Evolutionary conservation across 2,113 vertebrate genomes (phyloP).

Genomic region (Nematolebias whitei): DNA sequence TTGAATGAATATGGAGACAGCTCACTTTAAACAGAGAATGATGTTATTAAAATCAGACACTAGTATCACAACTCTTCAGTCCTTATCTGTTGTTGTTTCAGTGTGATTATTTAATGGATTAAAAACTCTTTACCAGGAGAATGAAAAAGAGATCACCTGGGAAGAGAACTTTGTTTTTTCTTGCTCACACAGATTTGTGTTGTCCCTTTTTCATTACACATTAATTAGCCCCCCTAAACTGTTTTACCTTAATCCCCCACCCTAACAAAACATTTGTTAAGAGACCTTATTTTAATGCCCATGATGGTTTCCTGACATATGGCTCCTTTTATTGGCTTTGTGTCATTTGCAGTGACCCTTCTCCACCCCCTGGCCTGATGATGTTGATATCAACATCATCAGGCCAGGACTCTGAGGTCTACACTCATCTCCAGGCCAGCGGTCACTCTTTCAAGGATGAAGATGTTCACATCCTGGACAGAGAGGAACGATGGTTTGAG

Average conservation of each 20-base stretch:
- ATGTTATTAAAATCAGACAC: not conserved
- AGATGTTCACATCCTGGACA: no score
- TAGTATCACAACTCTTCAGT: not conserved
- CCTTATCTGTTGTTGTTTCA: not conserved
- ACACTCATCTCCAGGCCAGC: no score
- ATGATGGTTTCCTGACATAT: slow-evolving; percentile 60
- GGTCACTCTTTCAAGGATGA: no score
- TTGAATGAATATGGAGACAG: no score
- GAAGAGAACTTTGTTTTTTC: slow-evolving; percentile 2
- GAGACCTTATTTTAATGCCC: slow-evolving; percentile 59
- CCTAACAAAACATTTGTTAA: slow-evolving; percentile 50
- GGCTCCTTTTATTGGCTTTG: slow-evolving; percentile 64
- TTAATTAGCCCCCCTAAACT: slow-evolving; percentile 67
- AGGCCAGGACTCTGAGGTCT: no score
- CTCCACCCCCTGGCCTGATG: no score
- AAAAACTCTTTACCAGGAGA: not conserved
- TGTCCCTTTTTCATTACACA: slow-evolving; percentile 39
- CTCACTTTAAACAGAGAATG: no score
- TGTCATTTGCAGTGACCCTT: slow-evolving; percentile 34
- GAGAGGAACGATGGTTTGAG: no score
- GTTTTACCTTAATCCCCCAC: slow-evolving; percentile 66
- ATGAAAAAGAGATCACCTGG: not conserved
- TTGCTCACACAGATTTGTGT: slow-evolving; percentile 9
- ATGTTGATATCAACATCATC: no score
- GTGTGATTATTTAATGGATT: no score